Evolutionary conservation across 2,113 vertebrate genomes (phyloP).

Genomic region (Varanus komodoensis): DNA sequence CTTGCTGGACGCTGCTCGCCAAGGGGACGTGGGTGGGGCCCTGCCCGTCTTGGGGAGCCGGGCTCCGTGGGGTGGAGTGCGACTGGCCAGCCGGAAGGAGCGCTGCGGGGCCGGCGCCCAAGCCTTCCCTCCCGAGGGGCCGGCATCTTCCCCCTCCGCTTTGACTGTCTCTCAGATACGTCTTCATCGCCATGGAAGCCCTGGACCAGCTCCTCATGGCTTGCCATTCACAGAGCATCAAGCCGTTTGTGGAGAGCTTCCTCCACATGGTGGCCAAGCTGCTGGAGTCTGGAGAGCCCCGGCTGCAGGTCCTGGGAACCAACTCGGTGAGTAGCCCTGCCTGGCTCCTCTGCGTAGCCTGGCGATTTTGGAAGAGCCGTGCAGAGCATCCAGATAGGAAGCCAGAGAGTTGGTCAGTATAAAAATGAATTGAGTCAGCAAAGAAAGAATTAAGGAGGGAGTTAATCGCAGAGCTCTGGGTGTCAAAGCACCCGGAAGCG

Average conservation of each 20-base stretch:
- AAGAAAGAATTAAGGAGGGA: too few species aligned
- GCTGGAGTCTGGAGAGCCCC: constrained; percentile 93
- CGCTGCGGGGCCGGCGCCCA: background rate
- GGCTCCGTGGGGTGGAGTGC: too few species aligned
- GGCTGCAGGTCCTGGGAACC: constrained; percentile 96
- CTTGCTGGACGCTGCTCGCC: background rate
- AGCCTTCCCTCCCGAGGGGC: background rate
- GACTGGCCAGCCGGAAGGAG: background rate
- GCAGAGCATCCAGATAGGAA: too few species aligned
- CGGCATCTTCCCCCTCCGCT: background rate
- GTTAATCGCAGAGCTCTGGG: too few species aligned
- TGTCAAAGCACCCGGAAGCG: background rate
- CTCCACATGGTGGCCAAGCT: constrained; percentile 98
- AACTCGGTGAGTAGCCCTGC: constrained; percentile 89
- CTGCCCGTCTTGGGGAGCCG: background rate
- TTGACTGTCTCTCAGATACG: constrained; percentile 79
- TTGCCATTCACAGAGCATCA: constrained; percentile 99
- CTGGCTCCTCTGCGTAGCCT: too few species aligned
- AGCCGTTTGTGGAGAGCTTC: constrained; percentile 97
- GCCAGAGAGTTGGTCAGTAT: too few species aligned
- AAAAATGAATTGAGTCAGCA: too few species aligned
- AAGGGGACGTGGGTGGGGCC: background rate
- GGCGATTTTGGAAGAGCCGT: background rate
- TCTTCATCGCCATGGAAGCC: constrained; percentile 98
- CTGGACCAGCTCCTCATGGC: constrained; percentile 98